Evolutionary conservation across 2,797 vertebrate species (phyloP).

Genomic region (Pipistrellus pipistrellus): DNA sequence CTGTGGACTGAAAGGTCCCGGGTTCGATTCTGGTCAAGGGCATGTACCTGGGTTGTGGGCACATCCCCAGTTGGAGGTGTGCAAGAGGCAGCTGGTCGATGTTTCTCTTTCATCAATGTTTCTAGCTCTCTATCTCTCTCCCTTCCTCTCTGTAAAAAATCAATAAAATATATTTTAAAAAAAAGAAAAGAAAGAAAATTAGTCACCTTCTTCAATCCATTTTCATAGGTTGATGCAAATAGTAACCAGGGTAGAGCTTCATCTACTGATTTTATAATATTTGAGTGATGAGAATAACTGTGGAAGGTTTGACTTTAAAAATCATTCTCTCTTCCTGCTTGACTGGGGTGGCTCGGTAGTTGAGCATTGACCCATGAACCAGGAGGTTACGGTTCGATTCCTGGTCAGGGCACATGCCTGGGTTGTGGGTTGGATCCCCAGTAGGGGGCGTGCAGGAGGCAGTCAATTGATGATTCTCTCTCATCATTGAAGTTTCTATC

Average conservation of each 20-base stretch:
- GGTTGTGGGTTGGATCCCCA: neutral
- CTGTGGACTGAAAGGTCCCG: too few relatives aligned
- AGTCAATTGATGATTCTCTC: neutral
- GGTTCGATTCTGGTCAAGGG: too few relatives aligned
- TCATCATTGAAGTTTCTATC: neutral
- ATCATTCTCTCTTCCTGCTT: neutral
- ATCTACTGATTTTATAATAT: slow-evolving; percentile 17
- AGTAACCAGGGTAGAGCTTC: neutral
- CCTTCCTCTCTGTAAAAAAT: too few relatives aligned
- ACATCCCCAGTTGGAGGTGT: too few relatives aligned
- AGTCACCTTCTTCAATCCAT: neutral
- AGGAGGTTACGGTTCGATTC: neutral
- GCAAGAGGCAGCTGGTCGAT: too few relatives aligned
- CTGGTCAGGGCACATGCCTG: neutral
- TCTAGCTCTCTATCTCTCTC: too few relatives aligned
- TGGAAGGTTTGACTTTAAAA: slow-evolving; percentile 41
- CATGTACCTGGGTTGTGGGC: too few relatives aligned
- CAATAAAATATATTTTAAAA: neutral
- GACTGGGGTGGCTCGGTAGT: too few relatives aligned
- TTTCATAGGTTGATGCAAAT: neutral
- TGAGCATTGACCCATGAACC: too few relatives aligned
- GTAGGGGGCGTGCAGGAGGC: too few relatives aligned
- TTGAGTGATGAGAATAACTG: slow-evolving; percentile 5
- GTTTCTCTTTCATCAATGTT: too few relatives aligned
- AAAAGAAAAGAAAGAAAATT: slow-evolving; percentile 34